A percentile compares a stretch with the other conserved stretches of the same genome.
Evolutionary conservation across 2,888 invertebrate genomes (phyloP).

Genomic region (Caenorhabditis wallacei): DNA sequence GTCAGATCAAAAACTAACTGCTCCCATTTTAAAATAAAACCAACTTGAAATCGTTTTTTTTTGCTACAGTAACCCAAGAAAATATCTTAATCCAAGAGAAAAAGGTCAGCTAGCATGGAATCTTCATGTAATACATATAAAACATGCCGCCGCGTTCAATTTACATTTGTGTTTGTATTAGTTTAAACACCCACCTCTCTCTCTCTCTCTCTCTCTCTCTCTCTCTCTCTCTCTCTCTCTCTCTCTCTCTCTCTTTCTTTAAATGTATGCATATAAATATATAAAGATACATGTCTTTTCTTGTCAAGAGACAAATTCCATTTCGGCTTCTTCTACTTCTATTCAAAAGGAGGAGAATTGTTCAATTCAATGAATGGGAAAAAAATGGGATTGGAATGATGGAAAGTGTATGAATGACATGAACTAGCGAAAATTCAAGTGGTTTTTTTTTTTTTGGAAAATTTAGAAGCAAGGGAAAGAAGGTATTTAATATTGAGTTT

Average conservation of each 20-base stretch:
- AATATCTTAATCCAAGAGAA: no score
- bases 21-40: no score
- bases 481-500: no score
- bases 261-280: conserved; percentile 28
- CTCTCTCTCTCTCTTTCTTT: no score
- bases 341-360: conserved; percentile 8
- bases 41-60: no score
- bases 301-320: background rate
- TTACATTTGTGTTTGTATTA: conserved; percentile 17
- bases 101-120: no score
- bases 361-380: background rate
- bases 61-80: no score
- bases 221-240: background rate
- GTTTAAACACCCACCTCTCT: conserved; percentile 20
- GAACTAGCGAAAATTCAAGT: conserved; percentile 22
- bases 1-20: no score
- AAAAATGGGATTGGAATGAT: conserved; percentile 19
- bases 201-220: background rate
- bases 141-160: background rate
- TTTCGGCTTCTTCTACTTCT: conserved; percentile 16
- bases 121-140: no score
- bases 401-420: conserved; percentile 7
- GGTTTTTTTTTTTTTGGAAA: conserved; percentile 15
- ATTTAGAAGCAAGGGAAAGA: background rate
- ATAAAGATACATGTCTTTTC: conserved; percentile 7